phyloP scores from a whole-genome alignment of 2,113 vertebrate genomes.

The Epinephelus cyanopodus region DNA sequence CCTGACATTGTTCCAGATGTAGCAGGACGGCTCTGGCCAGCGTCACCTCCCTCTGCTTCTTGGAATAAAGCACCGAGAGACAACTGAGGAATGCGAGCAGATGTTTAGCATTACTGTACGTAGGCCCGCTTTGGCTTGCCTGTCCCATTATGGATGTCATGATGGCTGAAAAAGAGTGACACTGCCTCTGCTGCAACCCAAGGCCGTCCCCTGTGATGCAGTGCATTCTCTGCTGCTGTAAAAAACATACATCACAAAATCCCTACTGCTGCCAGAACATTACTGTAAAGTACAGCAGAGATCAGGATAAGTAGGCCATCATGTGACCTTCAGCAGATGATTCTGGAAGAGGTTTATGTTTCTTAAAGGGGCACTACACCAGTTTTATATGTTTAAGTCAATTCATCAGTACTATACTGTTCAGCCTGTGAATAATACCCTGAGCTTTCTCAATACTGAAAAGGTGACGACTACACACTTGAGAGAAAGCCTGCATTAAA shows the following conservation, averaged over 20 bases:
- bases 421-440: not conserved
- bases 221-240: constrained; percentile 14
- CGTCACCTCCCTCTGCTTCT: constrained; percentile 50
- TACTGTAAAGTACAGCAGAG: constrained; percentile 3
- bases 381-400: not conserved
- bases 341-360: not conserved
- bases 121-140: constrained; percentile 30
- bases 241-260: constrained; percentile 10
- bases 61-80: constrained; percentile 55
- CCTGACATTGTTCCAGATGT: constrained; percentile 62
- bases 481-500: no score
- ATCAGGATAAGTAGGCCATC: constrained; percentile 10
- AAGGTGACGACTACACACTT: not conserved
- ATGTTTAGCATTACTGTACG: constrained; percentile 61
- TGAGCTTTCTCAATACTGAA: no score
- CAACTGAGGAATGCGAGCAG: constrained; percentile 63
- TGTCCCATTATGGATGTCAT: constrained; percentile 29
- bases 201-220: constrained; percentile 17
- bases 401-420: not conserved
- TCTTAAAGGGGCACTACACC: not conserved
- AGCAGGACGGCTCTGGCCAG: constrained; percentile 49
- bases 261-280: not conserved
- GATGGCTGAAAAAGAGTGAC: constrained; percentile 40
- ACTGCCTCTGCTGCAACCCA: constrained; percentile 24
- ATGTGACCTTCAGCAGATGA: constrained; percentile 5